A percentile compares a stretch with the other conserved stretches of the same genome.
phyloP scores from a whole-genome alignment of 1,140 invertebrate species.

The Drosophila sechellia region DNA sequence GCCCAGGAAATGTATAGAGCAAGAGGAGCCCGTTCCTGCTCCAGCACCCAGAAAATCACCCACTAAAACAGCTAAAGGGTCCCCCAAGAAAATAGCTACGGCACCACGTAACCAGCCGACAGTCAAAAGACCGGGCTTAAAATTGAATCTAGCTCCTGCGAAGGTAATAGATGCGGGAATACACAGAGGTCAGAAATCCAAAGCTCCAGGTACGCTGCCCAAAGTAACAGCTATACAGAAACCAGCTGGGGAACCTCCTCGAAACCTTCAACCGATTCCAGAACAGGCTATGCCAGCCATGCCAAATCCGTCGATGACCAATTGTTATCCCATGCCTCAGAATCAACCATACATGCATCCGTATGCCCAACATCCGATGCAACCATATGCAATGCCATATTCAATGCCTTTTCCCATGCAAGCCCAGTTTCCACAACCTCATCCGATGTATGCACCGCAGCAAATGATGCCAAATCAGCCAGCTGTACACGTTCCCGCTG shows the following conservation, averaged over 20 bases:
- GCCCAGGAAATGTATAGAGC: slow-evolving; percentile 15
- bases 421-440: slow-evolving; percentile 7
- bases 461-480: slow-evolving; percentile 6
- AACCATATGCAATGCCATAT: slow-evolving; percentile 30
- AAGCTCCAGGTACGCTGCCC: background rate
- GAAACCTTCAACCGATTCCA: slow-evolving; percentile 9
- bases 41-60: background rate
- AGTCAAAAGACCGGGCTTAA: background rate
- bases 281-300: slow-evolving; percentile 4
- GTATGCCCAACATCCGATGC: slow-evolving; percentile 25
- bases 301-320: slow-evolving; percentile 9
- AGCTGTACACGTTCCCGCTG: background rate
- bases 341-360: slow-evolving; percentile 20
- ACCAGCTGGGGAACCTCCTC: background rate
- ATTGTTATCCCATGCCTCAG: slow-evolving; percentile 4
- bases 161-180: slow-evolving; percentile 62
- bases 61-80: background rate
- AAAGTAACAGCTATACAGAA: background rate
- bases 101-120: background rate
- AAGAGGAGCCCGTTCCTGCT: background rate
- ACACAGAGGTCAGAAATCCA: slow-evolving; percentile 1
- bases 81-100: slow-evolving; percentile 2
- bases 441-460: slow-evolving; percentile 2
- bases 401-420: slow-evolving; percentile 45
- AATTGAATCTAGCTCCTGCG: slow-evolving; percentile 12